phyloP scores from a whole-genome alignment of 1,140 invertebrate genomes.

The Aphelenchoides besseyi region DNA sequence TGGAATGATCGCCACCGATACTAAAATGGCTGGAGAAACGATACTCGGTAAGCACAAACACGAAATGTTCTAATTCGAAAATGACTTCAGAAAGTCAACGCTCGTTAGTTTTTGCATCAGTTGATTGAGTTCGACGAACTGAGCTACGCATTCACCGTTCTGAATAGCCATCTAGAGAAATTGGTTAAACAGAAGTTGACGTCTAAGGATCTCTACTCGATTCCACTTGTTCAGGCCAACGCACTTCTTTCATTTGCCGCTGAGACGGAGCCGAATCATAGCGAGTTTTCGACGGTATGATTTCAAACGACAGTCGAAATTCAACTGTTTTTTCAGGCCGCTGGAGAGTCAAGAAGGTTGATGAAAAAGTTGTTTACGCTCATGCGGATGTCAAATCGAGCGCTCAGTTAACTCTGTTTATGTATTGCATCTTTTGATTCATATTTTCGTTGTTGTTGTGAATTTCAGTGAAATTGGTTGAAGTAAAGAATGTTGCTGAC shows the following conservation, averaged over 20 bases:
- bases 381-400: neutral
- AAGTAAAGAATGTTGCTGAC: neutral
- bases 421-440: neutral
- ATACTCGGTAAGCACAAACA: conserved; percentile 24
- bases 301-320: too few relatives aligned
- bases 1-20: conserved; percentile 24
- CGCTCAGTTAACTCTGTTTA: neutral
- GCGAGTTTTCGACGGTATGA: conserved; percentile 27
- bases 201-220: neutral
- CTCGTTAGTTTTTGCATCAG: conserved; percentile 35
- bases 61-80: neutral
- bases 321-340: conserved; percentile 25
- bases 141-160: conserved; percentile 28
- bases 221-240: conserved; percentile 12
- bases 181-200: neutral
- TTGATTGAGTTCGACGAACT: conserved; percentile 46
- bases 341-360: conserved; percentile 29
- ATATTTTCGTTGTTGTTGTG: neutral
- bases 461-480: neutral
- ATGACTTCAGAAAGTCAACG: conserved; percentile 33
- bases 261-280: conserved; percentile 15
- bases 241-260: neutral
- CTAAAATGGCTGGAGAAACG: conserved; percentile 35
- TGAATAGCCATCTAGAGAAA: conserved; percentile 30
- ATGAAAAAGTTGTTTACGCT: conserved; percentile 18